Base-by-base conservation (phyloP, 2,888 invertebrate genomes). In the Cyaniris semiargus region DNA sequence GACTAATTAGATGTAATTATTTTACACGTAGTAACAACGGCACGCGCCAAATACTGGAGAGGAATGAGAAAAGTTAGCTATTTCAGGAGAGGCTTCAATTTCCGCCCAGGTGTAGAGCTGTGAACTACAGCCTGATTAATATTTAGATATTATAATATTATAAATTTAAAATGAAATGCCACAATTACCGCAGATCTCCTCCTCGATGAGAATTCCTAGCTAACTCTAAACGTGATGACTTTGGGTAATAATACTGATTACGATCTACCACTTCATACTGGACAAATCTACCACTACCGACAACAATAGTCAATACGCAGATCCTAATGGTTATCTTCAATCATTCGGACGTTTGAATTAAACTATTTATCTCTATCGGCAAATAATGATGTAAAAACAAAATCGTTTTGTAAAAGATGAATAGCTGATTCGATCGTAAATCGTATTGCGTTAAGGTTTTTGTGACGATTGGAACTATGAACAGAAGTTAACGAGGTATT, bases 341-440 rank as follows among this genome's bases (percentile, higher is more conserved):
- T 72, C 72, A 72, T 48, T 48, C 44, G 44, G 72, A 72, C 72
- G 21, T 72, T 72, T 72, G 72, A 72, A 72, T 72, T 38, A 48
- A 72, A 48, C 44, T 38, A 23, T 71, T 38, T 15, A 72, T 72
- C 27, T 72, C 38, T 38, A 72, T 72, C 72, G 38, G 23, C 23
- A 23, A 66, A 66, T 58, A 21, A 21, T 58, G 58, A 21, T 27
- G 66, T 66, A 66, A 66, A 66, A 66, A 66, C 66, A 21, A 27
- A 66, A 66, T 66, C 66, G 66, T 66, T 66, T 66, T 66, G 66
- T 66, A 31, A 18, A 13, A 13, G 23, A 60, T 60, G 23, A 60
- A 60, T 23, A 23, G 21, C 23, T 21, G 60, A 60, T n/a, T 58
- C 3, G 21, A 58, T 60, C 23, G 23, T 23, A 13, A 60, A 23